Evolutionary conservation across 2,888 invertebrate species (phyloP).

Genomic region (Cryptus armator): DNA sequence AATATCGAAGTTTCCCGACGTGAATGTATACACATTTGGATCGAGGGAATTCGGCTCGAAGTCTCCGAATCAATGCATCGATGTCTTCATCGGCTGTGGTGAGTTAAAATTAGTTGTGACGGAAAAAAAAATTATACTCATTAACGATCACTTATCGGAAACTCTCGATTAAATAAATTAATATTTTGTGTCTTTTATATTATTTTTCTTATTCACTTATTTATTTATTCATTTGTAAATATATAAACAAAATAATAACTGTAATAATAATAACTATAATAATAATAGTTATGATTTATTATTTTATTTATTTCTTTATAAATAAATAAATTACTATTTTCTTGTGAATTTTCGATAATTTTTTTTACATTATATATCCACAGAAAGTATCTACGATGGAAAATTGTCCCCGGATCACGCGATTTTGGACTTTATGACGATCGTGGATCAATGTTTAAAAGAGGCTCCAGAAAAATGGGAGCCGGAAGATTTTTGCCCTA

Average conservation of each 20-base stretch:
- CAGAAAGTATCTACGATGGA: neutral
- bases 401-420: neutral
- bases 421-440: conserved; percentile 11
- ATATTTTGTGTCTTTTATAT: too few relatives aligned
- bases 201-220: too few relatives aligned
- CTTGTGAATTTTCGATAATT: neutral
- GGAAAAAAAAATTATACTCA: neutral
- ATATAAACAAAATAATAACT: too few relatives aligned
- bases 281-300: too few relatives aligned
- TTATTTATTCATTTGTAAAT: too few relatives aligned
- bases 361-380: neutral
- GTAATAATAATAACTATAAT: too few relatives aligned
- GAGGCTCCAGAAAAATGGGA: conserved; percentile 70
- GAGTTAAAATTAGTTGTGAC: conserved; percentile 50
- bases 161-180: too few relatives aligned
- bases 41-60: conserved; percentile 87
- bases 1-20: conserved; percentile 62
- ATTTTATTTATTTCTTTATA: too few relatives aligned
- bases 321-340: neutral
- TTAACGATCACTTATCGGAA: neutral
- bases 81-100: conserved; percentile 79
- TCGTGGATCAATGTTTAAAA: conserved; percentile 62
- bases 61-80: conserved; percentile 75
- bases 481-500: conserved; percentile 82
- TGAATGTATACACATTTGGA: conserved; percentile 87